A percentile compares a stretch with the other conserved stretches of the same genome.
Evolutionary conservation across 2,888 invertebrate species (phyloP).

Genomic region (Lamellibrachia satsuma): DNA sequence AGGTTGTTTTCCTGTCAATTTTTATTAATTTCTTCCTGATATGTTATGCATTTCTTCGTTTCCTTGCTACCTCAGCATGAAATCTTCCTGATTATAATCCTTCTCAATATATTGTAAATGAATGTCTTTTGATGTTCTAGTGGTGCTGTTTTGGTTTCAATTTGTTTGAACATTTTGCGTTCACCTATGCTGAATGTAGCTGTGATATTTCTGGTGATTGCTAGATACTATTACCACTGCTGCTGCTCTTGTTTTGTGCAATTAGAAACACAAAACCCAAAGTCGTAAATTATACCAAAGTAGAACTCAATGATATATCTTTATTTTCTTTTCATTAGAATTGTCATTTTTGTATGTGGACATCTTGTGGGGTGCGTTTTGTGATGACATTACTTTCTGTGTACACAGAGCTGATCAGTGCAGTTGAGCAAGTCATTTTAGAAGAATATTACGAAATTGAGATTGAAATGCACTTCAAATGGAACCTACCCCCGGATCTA

Average conservation of each 20-base stretch:
- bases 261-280: not conserved
- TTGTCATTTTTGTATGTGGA: not conserved
- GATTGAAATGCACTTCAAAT: conserved; percentile 56
- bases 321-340: not conserved
- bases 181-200: not conserved
- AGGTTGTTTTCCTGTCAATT: not conserved
- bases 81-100: not conserved
- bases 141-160: not conserved
- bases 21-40: not conserved
- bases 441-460: conserved; percentile 59
- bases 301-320: not conserved
- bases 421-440: conserved; percentile 49
- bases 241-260: not conserved
- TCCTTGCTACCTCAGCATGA: not conserved
- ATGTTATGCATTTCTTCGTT: not conserved
- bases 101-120: not conserved
- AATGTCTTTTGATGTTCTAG: not conserved
- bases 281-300: not conserved
- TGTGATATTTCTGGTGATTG: conserved; percentile 17
- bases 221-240: not conserved
- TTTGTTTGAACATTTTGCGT: not conserved
- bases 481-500: conserved; percentile 32
- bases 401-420: conserved; percentile 48
- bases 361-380: not conserved
- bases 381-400: conserved; percentile 33